phyloP scores from a whole-genome alignment of 2,797 vertebrate species.

The Rhincodon typus region DNA sequence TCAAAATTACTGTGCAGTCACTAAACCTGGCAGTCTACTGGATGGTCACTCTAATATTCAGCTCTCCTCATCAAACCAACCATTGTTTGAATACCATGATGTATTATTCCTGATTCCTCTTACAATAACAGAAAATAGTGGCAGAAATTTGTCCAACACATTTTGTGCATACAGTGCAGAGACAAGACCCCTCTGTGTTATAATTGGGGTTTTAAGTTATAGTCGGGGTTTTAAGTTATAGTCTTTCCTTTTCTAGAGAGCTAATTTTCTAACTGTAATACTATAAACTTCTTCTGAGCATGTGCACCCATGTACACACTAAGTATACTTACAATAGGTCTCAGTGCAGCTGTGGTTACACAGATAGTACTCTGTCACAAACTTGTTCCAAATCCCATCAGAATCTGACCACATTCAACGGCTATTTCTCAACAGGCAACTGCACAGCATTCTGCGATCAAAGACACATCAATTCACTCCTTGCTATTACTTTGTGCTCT shows the following conservation, averaged over 20 bases:
- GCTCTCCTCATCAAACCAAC: not conserved
- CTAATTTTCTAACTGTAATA: not conserved
- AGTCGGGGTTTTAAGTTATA: not conserved
- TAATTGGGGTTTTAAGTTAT: not conserved
- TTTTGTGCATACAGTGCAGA: not conserved
- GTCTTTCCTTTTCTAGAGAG: not conserved
- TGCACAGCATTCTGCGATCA: not conserved
- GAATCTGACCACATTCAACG: constrained; percentile 21
- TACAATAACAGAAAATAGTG: not conserved
- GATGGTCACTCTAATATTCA: not conserved
- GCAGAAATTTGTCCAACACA: not conserved
- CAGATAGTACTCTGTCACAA: not conserved
- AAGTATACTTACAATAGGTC: not conserved
- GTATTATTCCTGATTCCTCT: constrained; percentile 17
- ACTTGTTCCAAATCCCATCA: not conserved
- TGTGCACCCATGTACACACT: not conserved
- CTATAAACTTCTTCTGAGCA: not conserved
- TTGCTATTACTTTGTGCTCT: not conserved
- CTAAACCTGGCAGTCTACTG: not conserved
- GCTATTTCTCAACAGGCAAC: constrained; percentile 4
- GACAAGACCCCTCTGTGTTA: not conserved
- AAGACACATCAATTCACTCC: not conserved
- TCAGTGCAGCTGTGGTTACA: constrained; percentile 20
- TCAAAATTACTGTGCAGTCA: not conserved
- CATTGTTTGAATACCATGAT: not conserved